Evolutionary conservation across 2,113 vertebrate species (phyloP).

Genomic region (Lucifuga dentata): DNA sequence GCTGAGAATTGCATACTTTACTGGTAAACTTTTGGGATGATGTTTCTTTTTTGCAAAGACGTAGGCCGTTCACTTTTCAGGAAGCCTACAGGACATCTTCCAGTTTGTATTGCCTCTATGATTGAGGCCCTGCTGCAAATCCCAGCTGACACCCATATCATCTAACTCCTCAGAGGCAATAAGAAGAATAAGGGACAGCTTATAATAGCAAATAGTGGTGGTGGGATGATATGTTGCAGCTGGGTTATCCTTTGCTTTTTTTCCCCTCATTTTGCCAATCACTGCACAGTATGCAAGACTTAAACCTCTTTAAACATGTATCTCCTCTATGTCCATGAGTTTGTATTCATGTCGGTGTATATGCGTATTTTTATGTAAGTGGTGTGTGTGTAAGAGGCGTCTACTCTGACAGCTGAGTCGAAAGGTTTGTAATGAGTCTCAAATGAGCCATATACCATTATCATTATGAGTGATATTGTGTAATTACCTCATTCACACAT

Average conservation of each 20-base stretch:
- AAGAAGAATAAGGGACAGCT: slow-evolving; percentile 26
- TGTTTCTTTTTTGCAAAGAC: slow-evolving; percentile 31
- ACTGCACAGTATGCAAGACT: not conserved
- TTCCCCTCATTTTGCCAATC: slow-evolving; percentile 13
- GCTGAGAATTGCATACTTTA: slow-evolving; percentile 39
- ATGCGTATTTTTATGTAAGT: too few relatives aligned
- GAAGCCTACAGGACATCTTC: slow-evolving; percentile 24
- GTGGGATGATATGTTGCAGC: slow-evolving; percentile 48
- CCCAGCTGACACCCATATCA: slow-evolving; percentile 35
- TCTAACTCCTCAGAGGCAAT: slow-evolving; percentile 32
- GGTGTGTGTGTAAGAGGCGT: slow-evolving; percentile 8
- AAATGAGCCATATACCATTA: slow-evolving; percentile 51
- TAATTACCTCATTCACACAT: slow-evolving; percentile 78
- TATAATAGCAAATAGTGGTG: not conserved
- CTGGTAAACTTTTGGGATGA: slow-evolving; percentile 39
- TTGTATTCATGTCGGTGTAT: not conserved
- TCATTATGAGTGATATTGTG: slow-evolving; percentile 39
- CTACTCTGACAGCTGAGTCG: slow-evolving; percentile 11
- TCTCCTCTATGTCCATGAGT: not conserved
- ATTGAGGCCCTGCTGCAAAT: slow-evolving; percentile 22
- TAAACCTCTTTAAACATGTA: not conserved
- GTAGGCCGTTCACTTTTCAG: slow-evolving; percentile 23
- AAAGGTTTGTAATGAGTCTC: slow-evolving; percentile 39
- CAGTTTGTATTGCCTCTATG: slow-evolving; percentile 18
- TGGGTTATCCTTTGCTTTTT: slow-evolving; percentile 16